Evolutionary conservation across 2,113 vertebrate species (phyloP), one percentile per base, ranked within the genome.

Genomic region (Catharus bicknelli): DNA sequence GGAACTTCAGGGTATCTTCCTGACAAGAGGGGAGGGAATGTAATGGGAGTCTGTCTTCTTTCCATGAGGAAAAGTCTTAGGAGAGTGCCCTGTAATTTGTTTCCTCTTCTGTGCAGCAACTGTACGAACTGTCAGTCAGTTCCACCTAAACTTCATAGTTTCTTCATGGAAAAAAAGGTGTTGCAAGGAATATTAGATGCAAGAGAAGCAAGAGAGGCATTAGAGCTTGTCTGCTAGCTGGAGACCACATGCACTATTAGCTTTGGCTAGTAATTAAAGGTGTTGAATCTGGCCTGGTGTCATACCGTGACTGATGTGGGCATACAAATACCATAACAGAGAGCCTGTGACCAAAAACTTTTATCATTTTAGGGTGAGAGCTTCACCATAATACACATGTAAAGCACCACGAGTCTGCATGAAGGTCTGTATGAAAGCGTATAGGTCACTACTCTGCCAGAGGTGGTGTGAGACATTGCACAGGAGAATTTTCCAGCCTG

Each of bases 311-410:
- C 13, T 51, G 55, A 57, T 9, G 1, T 23, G 20, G 16, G 16
- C 43, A n/a, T 13, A 45, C 7, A 42, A 36, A 36, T 9, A 58
- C 1, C 0, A 0, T 42, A 68, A 77, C 8, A 86, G 10, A 81
- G 12, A 36, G 3, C 3, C 9, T 72, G 27, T 45, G 34, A 61
- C 8, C 16, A 21, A 36, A 73, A 34, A 10, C 0, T 5, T 6
- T 40, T 25, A 3, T 15, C 9, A n/a, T 58, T 88, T 75, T 54
- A 59, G 10, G 4, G 21, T 47, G 7, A 81, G 7, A 50, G 3
- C 34, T 66, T 82, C 13, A 6, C 4, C 0, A 0, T 62, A 59
- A 32, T 23, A 22, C 10, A 54, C 8, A 38, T 11, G 12, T 29
- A 72, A 63, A 75, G 3, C 30, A 72, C 5, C 14, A 13, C 4